Evolutionary conservation across 2,797 vertebrate species (phyloP).

Genomic region (Rhodeus uyekii): DNA sequence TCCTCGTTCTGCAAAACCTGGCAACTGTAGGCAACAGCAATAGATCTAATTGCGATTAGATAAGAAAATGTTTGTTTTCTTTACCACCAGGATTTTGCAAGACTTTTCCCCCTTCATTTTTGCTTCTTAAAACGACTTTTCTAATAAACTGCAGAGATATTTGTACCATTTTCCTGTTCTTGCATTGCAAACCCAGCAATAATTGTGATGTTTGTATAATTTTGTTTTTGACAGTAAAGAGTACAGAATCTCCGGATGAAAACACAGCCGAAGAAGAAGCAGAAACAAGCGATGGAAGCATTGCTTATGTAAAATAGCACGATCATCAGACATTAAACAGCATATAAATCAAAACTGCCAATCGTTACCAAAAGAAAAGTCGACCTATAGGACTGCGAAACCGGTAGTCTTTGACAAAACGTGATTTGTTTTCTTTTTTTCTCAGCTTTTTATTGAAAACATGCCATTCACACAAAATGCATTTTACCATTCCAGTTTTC

Average conservation of each 20-base stretch:
- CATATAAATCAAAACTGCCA: neutral
- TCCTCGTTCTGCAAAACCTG: too few species aligned
- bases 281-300: neutral
- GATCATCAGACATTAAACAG: neutral
- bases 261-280: neutral
- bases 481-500: neutral
- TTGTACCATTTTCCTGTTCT: neutral
- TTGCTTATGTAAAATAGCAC: neutral
- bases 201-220: neutral
- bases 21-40: neutral
- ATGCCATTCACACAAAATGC: too few species aligned
- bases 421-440: too few species aligned
- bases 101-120: neutral
- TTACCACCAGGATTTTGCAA: neutral
- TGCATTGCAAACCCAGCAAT: neutral
- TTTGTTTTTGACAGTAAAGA: neutral
- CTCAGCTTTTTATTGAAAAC: neutral
- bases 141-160: neutral
- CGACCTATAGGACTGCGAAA: neutral
- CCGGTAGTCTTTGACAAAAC: neutral
- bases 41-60: neutral
- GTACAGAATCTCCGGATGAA: neutral
- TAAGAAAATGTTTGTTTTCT: neutral
- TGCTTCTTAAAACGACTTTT: neutral
- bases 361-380: neutral